phyloP scores from a whole-genome alignment of 2,113 vertebrate species.

The Nyctereutes procyonoides region DNA sequence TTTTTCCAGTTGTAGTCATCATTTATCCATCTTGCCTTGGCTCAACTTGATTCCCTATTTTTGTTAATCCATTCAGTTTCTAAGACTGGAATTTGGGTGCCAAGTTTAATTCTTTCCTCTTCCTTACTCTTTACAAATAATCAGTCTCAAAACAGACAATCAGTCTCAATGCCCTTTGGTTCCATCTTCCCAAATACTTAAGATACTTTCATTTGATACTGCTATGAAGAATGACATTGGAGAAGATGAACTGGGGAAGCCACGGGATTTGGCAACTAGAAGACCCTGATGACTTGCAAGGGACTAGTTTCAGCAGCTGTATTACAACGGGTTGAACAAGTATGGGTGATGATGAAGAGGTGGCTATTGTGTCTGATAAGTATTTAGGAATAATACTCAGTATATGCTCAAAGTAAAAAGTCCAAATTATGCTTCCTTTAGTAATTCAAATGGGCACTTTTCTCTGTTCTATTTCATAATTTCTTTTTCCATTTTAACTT shows the following conservation, averaged over 20 bases:
- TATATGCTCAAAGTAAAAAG: not conserved
- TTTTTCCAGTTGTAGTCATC: not conserved
- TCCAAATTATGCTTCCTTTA: not conserved
- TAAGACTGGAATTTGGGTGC: not conserved
- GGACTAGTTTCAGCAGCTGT: not conserved
- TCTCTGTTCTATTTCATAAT: not conserved
- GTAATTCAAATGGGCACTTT: not conserved
- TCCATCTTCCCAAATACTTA: not conserved
- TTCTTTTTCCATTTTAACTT: not conserved
- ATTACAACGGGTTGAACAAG: not conserved
- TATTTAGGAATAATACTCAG: not conserved
- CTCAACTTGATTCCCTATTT: not conserved
- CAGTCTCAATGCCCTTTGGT: not conserved
- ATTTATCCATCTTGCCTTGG: not conserved
- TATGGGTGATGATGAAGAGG: not conserved
- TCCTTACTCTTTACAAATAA: not conserved
- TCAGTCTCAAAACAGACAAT: not conserved
- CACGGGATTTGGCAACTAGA: not conserved
- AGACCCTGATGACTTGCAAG: not conserved
- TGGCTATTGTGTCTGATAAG: not conserved
- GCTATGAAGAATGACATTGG: not conserved
- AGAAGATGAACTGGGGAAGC: not conserved
- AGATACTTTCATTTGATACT: not conserved
- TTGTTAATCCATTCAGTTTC: not conserved
- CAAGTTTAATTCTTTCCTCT: not conserved